Percentiles rank a stretch among this genome's conserved stretches.
Evolutionary conservation across 2,888 invertebrate species (phyloP).

Genomic region (Crematogaster levior): DNA sequence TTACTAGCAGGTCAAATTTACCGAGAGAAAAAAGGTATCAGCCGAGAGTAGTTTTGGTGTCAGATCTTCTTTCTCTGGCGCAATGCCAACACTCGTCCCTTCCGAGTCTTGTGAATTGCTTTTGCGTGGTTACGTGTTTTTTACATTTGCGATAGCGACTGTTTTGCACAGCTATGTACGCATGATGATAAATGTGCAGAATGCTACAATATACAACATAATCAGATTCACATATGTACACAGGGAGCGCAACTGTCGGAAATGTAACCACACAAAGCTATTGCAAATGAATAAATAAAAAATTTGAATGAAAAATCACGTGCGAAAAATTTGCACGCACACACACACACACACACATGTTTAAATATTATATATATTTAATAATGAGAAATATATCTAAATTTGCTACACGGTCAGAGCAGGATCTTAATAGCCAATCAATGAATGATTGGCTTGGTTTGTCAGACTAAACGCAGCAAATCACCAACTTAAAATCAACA

Average conservation of each 20-base stretch:
- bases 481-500: too few species aligned
- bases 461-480: too few species aligned
- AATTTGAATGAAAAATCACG: background rate
- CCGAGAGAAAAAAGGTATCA: conserved; percentile 47
- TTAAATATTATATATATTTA: too few species aligned
- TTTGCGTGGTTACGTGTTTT: conserved; percentile 13
- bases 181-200: conserved; percentile 36
- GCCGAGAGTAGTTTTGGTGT: conserved; percentile 38
- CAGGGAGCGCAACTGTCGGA: background rate
- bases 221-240: conserved; percentile 23
- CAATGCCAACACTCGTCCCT: conserved; percentile 27
- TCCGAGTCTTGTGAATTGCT: conserved; percentile 39
- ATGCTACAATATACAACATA: conserved; percentile 35
- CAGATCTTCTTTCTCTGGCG: conserved; percentile 45
- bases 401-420: too few species aligned
- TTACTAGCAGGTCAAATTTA: conserved; percentile 20
- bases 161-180: conserved; percentile 21
- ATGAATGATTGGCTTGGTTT: too few species aligned
- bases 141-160: conserved; percentile 21
- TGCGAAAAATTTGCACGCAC: too few species aligned
- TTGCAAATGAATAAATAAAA: background rate
- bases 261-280: background rate
- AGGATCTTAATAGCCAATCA: too few species aligned
- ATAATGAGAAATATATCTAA: too few species aligned
- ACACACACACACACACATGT: too few species aligned